A percentile compares a stretch with the other conserved stretches of the same genome.
Conservation (phyloP, 2,113 vertebrate genomes). For the Sisor rabdophorus region DNA sequence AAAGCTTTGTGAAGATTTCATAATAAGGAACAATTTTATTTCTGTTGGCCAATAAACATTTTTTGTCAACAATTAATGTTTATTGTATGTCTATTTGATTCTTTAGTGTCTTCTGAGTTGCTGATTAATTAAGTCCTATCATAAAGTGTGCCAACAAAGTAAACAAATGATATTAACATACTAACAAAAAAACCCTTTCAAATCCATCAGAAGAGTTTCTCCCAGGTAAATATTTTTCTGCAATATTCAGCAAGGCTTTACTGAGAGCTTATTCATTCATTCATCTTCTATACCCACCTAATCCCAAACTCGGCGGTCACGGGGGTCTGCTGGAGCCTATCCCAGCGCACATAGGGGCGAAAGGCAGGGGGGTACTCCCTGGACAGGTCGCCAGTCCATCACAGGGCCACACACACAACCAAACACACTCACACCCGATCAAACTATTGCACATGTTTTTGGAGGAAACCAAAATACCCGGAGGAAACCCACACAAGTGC, state of each 20-base stretch:
- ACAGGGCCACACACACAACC: too few relatives aligned
- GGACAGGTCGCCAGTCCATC: too few relatives aligned
- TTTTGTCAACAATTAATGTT: slow-evolving; percentile 6
- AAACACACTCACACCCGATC: too few relatives aligned
- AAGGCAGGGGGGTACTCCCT: too few relatives aligned
- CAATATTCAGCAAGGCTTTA: neutral
- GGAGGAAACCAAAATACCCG: too few relatives aligned
- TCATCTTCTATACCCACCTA: too few relatives aligned
- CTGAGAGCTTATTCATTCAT: too few relatives aligned
- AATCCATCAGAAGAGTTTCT: neutral
- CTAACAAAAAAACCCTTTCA: neutral
- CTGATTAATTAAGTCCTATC: neutral
- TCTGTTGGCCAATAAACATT: slow-evolving; percentile 36
- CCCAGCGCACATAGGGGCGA: too few relatives aligned
- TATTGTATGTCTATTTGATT: neutral
- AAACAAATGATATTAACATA: neutral
- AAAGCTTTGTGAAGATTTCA: slow-evolving; percentile 28
- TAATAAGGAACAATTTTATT: slow-evolving; percentile 29
- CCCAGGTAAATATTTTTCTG: neutral
- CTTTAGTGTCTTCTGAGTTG: neutral
- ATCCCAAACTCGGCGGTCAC: too few relatives aligned
- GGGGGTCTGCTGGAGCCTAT: too few relatives aligned
- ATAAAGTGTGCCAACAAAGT: neutral
- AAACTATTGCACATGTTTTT: too few relatives aligned
- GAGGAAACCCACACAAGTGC: too few relatives aligned